Evolutionary conservation across 2,888 invertebrate species (phyloP).

Genomic region (Xylota segnis): DNA sequence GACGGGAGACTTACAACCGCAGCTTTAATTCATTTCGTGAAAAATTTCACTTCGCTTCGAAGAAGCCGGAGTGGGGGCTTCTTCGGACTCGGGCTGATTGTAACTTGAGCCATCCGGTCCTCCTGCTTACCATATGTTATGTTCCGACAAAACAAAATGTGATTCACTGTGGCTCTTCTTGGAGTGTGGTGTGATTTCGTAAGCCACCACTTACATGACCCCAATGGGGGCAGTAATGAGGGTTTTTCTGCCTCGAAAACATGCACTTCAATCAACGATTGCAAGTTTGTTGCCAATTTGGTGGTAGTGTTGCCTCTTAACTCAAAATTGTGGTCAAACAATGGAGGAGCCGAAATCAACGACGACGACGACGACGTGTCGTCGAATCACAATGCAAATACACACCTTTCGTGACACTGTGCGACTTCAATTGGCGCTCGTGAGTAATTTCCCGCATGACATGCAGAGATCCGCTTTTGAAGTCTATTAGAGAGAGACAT

Average conservation of each 20-base stretch:
- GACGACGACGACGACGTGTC: conserved; percentile 9
- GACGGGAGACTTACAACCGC: conserved; percentile 33
- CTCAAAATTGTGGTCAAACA: conserved; percentile 27
- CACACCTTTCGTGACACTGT: conserved; percentile 66
- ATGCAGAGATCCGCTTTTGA: conserved; percentile 70
- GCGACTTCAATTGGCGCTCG: conserved; percentile 52
- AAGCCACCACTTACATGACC: conserved; percentile 44
- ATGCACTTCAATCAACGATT: conserved; percentile 28
- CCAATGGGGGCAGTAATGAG: conserved; percentile 22
- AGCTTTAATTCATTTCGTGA: conserved; percentile 58
- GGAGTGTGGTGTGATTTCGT: conserved; percentile 32
- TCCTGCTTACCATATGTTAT: conserved; percentile 33
- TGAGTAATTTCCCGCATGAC: conserved; percentile 72
- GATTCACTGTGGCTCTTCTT: conserved; percentile 43
- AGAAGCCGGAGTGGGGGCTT: neutral
- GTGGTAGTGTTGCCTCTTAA: neutral
- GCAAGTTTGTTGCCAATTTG: conserved; percentile 41
- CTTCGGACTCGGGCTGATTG: neutral
- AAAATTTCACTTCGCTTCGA: conserved; percentile 56
- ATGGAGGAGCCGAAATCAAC: neutral
- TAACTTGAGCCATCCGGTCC: conserved; percentile 7
- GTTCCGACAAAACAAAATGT: conserved; percentile 7
- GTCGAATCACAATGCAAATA: conserved; percentile 53
- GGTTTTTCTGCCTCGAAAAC: conserved; percentile 20
- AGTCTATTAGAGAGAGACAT: conserved; percentile 12